These are phyloP conservation scores for Poecilus cupreus DNA, from an alignment of 2,888 invertebrate species.

Conservation along the genomic window DNA sequence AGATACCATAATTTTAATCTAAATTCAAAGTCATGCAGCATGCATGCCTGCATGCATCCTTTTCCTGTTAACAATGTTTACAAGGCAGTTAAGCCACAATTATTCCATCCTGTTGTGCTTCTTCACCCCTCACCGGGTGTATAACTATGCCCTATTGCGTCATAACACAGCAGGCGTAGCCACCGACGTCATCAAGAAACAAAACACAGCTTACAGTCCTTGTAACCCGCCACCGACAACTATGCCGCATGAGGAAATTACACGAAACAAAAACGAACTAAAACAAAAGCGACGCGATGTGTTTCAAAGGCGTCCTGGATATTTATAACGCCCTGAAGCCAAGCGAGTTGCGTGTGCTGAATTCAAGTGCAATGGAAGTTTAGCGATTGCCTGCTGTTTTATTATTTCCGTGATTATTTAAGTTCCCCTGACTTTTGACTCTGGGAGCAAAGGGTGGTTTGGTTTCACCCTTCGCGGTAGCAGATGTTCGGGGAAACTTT, in stretches of 20 bases:
- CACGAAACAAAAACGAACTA: constrained; percentile 35
- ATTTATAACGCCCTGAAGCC: not conserved
- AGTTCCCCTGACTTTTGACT: constrained; percentile 19
- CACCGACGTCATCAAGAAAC: constrained; percentile 30
- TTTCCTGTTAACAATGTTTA: not conserved
- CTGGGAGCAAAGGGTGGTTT: not conserved
- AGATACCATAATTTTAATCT: not conserved
- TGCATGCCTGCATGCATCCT: not conserved
- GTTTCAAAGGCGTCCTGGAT: constrained; percentile 17
- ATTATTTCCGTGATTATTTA: constrained; percentile 33
- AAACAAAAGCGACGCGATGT: constrained; percentile 30
- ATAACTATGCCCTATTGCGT: not conserved
- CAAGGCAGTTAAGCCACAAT: constrained; percentile 25
- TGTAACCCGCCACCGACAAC: constrained; percentile 10
- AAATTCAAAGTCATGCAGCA: not conserved
- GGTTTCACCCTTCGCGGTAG: not conserved
- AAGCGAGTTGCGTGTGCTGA: not conserved
- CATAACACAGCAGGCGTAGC: constrained; percentile 25
- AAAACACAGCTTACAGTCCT: constrained; percentile 1
- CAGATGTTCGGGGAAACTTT: constrained; percentile 17
- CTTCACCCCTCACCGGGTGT: not conserved
- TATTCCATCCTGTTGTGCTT: not conserved
- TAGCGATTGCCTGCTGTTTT: constrained; percentile 16
- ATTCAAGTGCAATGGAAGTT: not conserved
- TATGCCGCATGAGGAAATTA: constrained; percentile 10